Conservation (phyloP, 2,888 invertebrate species). For the Cantharis nigra region DNA sequence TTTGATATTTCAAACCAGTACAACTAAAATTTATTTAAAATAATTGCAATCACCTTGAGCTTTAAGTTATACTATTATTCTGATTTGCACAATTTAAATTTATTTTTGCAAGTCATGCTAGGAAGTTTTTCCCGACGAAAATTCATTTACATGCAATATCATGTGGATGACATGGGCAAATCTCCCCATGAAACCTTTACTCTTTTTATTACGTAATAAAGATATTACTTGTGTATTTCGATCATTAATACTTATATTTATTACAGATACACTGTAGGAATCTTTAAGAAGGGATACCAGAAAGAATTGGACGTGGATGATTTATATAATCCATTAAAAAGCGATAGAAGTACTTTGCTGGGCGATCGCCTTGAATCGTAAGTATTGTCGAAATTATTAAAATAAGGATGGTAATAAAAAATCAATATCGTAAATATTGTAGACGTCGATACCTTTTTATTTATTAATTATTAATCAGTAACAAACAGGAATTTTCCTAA, state of each 20-base stretch:
- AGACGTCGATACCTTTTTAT: background rate
- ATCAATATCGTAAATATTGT: background rate
- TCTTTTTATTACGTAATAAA: background rate
- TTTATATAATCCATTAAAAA: constrained; percentile 70
- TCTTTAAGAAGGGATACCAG: constrained; percentile 75
- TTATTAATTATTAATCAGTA: background rate
- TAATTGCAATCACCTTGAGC: background rate
- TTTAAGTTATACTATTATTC: background rate
- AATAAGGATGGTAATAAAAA: background rate
- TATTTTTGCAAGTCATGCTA: background rate
- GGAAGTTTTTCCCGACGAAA: background rate
- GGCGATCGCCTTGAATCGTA: constrained; percentile 72
- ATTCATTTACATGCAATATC: background rate
- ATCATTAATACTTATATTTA: background rate
- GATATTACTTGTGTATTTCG: background rate
- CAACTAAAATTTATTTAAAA: background rate
- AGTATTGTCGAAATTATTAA: constrained; percentile 26
- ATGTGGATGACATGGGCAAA: background rate
- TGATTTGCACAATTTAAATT: background rate
- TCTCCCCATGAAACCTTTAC: background rate
- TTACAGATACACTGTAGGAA: constrained; percentile 74
- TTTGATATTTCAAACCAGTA: background rate
- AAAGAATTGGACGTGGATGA: constrained; percentile 75
- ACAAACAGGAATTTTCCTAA: background rate
- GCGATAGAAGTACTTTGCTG: constrained; percentile 70